Evolutionary conservation across 2,888 invertebrate genomes (phyloP).

Genomic region (Tigriopus californicus): DNA sequence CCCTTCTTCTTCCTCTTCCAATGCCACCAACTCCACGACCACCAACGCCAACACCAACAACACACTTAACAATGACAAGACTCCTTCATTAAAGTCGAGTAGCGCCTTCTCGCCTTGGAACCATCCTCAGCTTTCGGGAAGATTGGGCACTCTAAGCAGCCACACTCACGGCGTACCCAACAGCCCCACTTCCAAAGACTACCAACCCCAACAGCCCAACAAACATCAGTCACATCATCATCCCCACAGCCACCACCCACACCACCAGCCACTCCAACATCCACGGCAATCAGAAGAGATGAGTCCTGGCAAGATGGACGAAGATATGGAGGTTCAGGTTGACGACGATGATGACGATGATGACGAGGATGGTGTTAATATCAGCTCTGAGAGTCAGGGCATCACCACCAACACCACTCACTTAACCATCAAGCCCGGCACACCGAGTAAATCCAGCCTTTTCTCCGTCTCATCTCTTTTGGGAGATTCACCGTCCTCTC

Average conservation of each 20-base stretch:
- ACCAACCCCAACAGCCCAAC: too few species aligned
- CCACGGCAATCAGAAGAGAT: not conserved
- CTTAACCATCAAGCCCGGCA: not conserved
- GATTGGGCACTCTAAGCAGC: too few species aligned
- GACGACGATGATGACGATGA: conserved; percentile 7
- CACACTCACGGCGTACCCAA: too few species aligned
- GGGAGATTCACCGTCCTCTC: not conserved
- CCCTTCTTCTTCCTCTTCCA: too few species aligned
- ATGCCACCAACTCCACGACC: too few species aligned
- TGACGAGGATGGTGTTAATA: conserved; percentile 4
- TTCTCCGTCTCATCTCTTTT: conserved; percentile 11
- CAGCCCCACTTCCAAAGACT: too few species aligned
- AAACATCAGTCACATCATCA: too few species aligned
- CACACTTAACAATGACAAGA: too few species aligned
- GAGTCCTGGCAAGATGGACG: not conserved
- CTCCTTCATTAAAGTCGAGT: too few species aligned
- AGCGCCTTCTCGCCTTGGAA: too few species aligned
- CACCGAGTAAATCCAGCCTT: not conserved
- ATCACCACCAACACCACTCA: not conserved
- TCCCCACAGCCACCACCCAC: not conserved
- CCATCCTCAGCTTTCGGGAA: too few species aligned
- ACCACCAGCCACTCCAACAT: not conserved
- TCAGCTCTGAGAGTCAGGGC: not conserved
- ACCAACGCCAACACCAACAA: too few species aligned
- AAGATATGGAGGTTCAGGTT: not conserved